phyloP scores from a whole-genome alignment of 2,888 invertebrate species.

The Xestia xanthographa region DNA sequence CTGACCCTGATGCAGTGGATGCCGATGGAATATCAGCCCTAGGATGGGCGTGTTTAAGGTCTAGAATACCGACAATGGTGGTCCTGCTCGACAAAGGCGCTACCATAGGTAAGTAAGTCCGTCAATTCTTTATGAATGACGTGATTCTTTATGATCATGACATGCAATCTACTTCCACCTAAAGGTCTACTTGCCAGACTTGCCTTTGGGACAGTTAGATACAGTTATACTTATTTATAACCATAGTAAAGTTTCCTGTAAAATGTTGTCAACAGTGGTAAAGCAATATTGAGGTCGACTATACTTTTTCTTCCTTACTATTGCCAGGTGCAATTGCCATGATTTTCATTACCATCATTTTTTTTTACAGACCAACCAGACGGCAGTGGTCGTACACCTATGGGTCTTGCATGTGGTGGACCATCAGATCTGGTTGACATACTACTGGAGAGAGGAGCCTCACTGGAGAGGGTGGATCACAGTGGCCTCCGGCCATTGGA shows the following conservation, averaged over 20 bases:
- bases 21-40: conserved; percentile 97
- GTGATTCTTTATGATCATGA: too few relatives aligned
- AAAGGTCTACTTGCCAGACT: too few relatives aligned
- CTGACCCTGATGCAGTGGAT: conserved; percentile 94
- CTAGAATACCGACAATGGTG: conserved; percentile 91
- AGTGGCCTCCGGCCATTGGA: conserved; percentile 98
- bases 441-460: conserved; percentile 96
- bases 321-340: too few relatives aligned
- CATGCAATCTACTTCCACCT: too few relatives aligned
- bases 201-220: too few relatives aligned
- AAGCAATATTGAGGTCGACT: too few relatives aligned
- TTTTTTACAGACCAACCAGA: conserved; percentile 92
- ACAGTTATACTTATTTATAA: too few relatives aligned
- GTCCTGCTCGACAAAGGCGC: conserved; percentile 95
- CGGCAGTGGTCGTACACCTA: conserved; percentile 96
- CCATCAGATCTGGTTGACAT: conserved; percentile 94
- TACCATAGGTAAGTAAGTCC: too few relatives aligned
- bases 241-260: too few relatives aligned
- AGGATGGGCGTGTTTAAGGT: conserved; percentile 97
- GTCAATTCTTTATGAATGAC: too few relatives aligned
- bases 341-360: neutral
- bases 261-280: too few relatives aligned
- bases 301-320: too few relatives aligned
- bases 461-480: conserved; percentile 97
- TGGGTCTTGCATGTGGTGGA: conserved; percentile 95